Evolutionary conservation across 2,797 vertebrate species (phyloP).

Genomic region (Enteromius anoplus): DNA sequence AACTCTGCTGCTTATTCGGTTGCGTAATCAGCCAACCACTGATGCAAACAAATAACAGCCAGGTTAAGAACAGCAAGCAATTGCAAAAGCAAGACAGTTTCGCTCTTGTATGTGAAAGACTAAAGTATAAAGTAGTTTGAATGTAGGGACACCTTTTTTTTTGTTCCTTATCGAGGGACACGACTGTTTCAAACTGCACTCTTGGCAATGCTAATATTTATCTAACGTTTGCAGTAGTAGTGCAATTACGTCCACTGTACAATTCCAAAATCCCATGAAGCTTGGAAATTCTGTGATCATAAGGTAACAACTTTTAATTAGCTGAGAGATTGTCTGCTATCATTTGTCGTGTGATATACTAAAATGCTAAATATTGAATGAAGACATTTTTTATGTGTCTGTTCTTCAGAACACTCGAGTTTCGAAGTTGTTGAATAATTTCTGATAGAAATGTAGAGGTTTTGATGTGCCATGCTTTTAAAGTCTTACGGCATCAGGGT

Average conservation of each 20-base stretch:
- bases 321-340: not conserved
- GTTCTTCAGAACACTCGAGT: not conserved
- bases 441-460: conserved; percentile 16
- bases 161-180: conserved; percentile 18
- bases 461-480: conserved; percentile 30
- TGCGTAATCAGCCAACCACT: conserved; percentile 32
- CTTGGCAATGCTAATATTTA: conserved; percentile 1
- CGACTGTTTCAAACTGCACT: not conserved
- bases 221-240: not conserved
- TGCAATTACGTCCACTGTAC: not conserved
- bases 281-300: not conserved
- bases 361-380: conserved; percentile 9
- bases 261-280: not conserved
- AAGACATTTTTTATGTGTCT: not conserved
- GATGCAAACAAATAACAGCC: conserved; percentile 22
- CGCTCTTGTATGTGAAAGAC: not conserved
- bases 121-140: conserved; percentile 8
- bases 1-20: conserved; percentile 27
- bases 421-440: not conserved
- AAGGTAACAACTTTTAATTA: conserved; percentile 3
- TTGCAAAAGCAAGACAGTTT: conserved; percentile 12
- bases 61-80: conserved; percentile 15
- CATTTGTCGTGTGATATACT: not conserved
- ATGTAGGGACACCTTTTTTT: not conserved
- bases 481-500: not conserved